Conservation (phyloP, 2,797 vertebrate genomes). For the Darevskia nairensis region DNA sequence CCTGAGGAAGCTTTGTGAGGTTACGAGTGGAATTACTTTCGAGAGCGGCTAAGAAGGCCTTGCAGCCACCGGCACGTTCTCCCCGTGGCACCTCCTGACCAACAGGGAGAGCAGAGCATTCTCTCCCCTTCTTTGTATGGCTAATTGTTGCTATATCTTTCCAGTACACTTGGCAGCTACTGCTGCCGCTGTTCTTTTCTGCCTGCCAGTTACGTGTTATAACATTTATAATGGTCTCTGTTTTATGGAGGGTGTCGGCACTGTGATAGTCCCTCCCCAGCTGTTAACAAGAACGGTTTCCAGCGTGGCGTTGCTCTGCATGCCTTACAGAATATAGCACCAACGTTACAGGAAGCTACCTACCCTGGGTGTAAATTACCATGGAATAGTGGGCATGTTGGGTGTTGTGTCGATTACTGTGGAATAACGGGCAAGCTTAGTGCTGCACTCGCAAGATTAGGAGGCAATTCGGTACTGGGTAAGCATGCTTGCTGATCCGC, state of each 20-base stretch:
- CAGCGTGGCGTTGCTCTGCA: background rate
- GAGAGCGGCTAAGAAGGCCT: conserved; percentile 63
- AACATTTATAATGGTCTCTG: conserved; percentile 5
- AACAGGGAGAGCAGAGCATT: conserved; percentile 35
- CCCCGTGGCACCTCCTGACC: conserved; percentile 57
- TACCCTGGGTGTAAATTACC: background rate
- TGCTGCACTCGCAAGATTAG: background rate
- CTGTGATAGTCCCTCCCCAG: background rate
- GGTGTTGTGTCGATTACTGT: too few relatives aligned
- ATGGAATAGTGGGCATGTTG: background rate
- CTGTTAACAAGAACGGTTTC: background rate
- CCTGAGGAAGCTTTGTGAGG: conserved; percentile 65
- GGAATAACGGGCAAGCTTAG: background rate
- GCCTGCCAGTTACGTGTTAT: background rate
- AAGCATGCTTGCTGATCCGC: background rate
- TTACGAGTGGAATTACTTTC: conserved; percentile 67
- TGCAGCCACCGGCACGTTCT: conserved; percentile 21
- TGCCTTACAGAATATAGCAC: background rate
- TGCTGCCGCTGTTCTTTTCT: background rate
- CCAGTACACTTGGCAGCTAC: background rate
- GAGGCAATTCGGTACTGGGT: background rate
- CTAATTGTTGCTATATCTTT: conserved; percentile 46
- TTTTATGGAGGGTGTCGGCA: conserved; percentile 4
- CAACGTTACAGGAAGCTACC: background rate
- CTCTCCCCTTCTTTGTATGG: conserved; percentile 53